Evolutionary conservation across 2,888 invertebrate species (phyloP), one percentile per base, ranked within the genome.

Genomic region (Metalampra italica): DNA sequence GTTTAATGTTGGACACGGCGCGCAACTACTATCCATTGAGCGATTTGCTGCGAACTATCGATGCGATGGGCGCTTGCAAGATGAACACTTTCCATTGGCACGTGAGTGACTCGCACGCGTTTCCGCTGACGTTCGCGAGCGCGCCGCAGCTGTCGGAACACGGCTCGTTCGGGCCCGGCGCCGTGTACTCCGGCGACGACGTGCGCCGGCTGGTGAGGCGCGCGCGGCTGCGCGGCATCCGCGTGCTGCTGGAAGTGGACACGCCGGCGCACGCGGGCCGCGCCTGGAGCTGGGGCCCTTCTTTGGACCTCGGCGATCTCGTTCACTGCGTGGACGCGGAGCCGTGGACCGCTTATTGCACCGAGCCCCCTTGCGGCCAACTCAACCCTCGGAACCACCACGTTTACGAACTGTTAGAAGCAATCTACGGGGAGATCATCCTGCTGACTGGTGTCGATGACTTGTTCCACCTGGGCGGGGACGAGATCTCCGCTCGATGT

Each of bases 61-160:
- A 95, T 49, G 97, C 94, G 3, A 97, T 98, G 97, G 93, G 95
- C 0, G 92, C 94, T 53, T 93, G 93, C 54, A 98, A 98, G 82
- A 82, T 98, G 46, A 98, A 98, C 78, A 95, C 96, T 0, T 94
- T 98, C 69, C 98, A 98, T 73, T 97, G 97, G 97, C 95, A 95
- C 64, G 90, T 95, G 22, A 93, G 93, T 1, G 97, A 98, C 75
- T 94, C 96, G 3, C 96, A 97, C 75, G 95, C 96, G 53, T 97
- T 97, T 84, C 97, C 98, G 0, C 93, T 96, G 69, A 92, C 94
- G 53, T 92, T 95, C 48, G 92, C 93, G 13, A 90, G 91, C 54
- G 92, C 93, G 52, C 95, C 96, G 0, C 92, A 95, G 68, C 81
- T 96, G 70, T 92, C 94, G 0, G 88, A 92, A 44, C 93, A 92